Base-by-base conservation (phyloP, 2,113 vertebrate genomes). In the Lamprotornis superbus region DNA sequence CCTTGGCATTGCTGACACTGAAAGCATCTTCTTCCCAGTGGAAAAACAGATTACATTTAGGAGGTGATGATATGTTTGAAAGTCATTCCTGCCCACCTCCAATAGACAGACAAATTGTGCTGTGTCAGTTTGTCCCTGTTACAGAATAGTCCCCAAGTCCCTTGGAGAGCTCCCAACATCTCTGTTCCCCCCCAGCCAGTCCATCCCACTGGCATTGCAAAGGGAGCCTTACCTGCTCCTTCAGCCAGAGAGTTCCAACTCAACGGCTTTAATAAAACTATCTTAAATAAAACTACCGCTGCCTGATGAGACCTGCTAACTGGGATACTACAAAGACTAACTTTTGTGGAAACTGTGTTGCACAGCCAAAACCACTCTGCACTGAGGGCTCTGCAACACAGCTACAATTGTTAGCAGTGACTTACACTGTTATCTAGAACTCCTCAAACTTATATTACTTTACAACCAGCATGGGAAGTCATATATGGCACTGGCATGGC, bases 401-500 rank as follows among this genome's bases (percentile, higher is more conserved):
- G 22, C 6, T 39, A 49, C 44, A 47, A 20, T 8, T 8, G 59
- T 5, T 25, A 56, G 70, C 33, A 68, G 12, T 2, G 4, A 56
- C 20, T 30, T 42, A 30, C 40, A 39, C 24, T 5, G 1, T 50
- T 61, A 78, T 7, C 53, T 5, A 5, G 12, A 77, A 31, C 37
- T 57, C 42, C 73, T 57, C 60, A 53, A 75, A 78, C 53, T 47
- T 56, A 73, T 19, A 49, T 46, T 27, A 14, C 61, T 92, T 59
- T 50, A 23, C 21, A 83, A 47, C 59, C 31, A 5, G 3, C 15
- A 37, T 2, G 11, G 37, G 28, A 83, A 88, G 23, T 44, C 65
- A 57, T 2, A 10, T 5, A 44, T 2, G 3, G 60, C n/a, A 21
- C 69, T 75, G 37, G 16, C 12, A 57, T 0, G 0, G 49, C 60